Conservation (phyloP, 2,113 vertebrate species). For the Prietella phreatophila region DNA sequence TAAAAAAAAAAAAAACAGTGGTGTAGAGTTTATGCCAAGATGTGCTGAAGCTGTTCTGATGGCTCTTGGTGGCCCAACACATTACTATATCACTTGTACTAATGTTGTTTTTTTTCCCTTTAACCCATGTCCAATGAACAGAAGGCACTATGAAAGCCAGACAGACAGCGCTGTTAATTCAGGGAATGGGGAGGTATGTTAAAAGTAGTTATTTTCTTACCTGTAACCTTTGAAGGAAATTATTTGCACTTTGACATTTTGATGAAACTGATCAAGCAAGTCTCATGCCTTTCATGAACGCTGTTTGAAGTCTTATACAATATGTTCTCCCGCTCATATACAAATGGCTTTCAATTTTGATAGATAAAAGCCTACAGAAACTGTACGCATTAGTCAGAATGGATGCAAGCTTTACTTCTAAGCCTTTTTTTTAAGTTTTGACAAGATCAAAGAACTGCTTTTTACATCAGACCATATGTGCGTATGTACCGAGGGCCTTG, state of each 20-base stretch:
- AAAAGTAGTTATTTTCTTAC: not conserved
- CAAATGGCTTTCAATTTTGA: not conserved
- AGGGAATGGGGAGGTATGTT: not conserved
- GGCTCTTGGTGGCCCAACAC: not conserved
- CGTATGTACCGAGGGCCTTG: not conserved
- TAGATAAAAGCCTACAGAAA: conserved; percentile 18
- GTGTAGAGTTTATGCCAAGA: not conserved
- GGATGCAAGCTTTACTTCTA: not conserved
- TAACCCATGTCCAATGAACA: not conserved
- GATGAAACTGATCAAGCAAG: not conserved
- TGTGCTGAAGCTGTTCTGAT: not conserved
- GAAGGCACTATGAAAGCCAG: not conserved
- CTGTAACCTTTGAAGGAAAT: not conserved
- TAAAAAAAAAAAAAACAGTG: not conserved
- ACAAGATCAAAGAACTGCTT: conserved; percentile 5
- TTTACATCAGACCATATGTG: not conserved
- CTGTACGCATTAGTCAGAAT: conserved; percentile 19
- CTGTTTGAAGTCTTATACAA: not conserved
- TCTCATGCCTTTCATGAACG: not conserved
- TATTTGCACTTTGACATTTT: conserved; percentile 1
- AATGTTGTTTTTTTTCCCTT: not conserved
- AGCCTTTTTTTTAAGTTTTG: conserved; percentile 5
- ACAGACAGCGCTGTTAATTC: not conserved
- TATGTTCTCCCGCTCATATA: not conserved
- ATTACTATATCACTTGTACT: not conserved